phyloP scores from a whole-genome alignment of 2,888 invertebrate genomes.

The Steinernema hermaphroditum region DNA sequence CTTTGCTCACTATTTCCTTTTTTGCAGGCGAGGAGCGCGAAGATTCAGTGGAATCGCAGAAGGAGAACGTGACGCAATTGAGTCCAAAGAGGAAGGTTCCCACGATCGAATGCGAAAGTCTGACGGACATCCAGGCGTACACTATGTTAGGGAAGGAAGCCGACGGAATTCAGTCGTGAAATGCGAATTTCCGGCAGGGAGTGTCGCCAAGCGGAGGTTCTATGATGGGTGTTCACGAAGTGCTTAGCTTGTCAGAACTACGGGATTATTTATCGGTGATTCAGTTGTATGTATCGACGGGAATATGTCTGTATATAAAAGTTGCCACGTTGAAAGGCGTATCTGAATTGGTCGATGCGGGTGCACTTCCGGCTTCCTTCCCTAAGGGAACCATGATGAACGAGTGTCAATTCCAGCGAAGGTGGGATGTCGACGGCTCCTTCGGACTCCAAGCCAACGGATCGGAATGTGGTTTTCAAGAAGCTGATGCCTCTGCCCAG shows the following conservation, averaged over 20 bases:
- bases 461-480: slow-evolving; percentile 14
- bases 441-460: not conserved
- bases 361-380: not conserved
- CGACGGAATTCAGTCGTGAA: slow-evolving; percentile 16
- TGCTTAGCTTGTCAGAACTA: not conserved
- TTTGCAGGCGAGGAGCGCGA: slow-evolving; percentile 10
- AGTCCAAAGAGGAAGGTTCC: slow-evolving; percentile 6
- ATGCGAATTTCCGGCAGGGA: not conserved
- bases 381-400: not conserved
- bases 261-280: slow-evolving; percentile 15
- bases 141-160: slow-evolving; percentile 38
- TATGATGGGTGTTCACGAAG: not conserved
- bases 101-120: slow-evolving; percentile 36
- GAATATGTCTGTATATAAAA: slow-evolving; percentile 11
- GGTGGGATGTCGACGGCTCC: not conserved
- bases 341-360: not conserved
- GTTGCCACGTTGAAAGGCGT: not conserved
- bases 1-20: not conserved
- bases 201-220: not conserved
- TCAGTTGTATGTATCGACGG: not conserved
- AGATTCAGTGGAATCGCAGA: not conserved
- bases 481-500: slow-evolving; percentile 22
- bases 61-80: not conserved
- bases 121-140: slow-evolving; percentile 48
- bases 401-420: not conserved